Conservation (phyloP, 2,113 vertebrate genomes). For the Panthera leo region DNA sequence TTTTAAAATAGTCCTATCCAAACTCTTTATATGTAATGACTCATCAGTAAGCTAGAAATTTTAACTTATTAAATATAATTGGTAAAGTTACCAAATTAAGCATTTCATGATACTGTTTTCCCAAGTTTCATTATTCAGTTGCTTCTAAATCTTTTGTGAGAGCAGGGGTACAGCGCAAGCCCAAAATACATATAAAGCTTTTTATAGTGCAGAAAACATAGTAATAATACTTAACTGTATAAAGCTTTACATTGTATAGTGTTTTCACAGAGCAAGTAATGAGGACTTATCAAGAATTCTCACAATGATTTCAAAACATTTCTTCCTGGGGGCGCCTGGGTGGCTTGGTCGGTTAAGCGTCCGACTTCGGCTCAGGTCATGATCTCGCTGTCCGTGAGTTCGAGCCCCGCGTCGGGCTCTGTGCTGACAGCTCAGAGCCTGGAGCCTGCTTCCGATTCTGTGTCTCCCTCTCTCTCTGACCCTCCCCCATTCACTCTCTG, state of each 20-base stretch:
- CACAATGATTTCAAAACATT: constrained; percentile 25
- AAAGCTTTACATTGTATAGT: neutral
- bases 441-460: no score
- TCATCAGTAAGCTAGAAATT: constrained; percentile 31
- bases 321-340: neutral
- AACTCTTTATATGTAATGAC: neutral
- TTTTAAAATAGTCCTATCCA: constrained; percentile 38
- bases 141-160: neutral
- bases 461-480: no score
- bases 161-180: neutral
- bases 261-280: neutral
- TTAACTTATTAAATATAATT: constrained; percentile 38
- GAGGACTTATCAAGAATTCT: neutral
- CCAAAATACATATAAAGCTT: neutral
- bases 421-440: no score
- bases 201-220: neutral
- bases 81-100: neutral
- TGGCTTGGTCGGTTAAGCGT: no score
- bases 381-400: no score
- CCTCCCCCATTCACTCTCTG: no score
- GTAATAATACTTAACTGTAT: neutral
- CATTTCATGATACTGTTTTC: constrained; percentile 25
- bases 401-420: no score
- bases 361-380: no score
- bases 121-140: neutral